Conservation (phyloP, 2,797 vertebrate genomes). For the Hydrolagus colliei region DNA sequence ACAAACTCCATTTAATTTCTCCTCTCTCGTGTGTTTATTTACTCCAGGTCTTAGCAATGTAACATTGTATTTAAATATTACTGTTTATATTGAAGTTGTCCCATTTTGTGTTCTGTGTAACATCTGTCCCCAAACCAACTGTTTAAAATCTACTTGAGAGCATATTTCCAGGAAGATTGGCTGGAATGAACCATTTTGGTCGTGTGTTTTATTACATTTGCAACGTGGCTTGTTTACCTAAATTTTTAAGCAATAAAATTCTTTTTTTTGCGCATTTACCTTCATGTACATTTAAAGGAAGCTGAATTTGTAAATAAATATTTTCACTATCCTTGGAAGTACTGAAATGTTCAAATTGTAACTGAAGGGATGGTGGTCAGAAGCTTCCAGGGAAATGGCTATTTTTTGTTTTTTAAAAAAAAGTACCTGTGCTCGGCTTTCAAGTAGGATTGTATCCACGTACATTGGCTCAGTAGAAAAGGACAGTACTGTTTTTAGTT, state of each 20-base stretch:
- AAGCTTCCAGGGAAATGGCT: background rate
- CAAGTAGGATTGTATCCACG: background rate
- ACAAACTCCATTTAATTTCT: slow-evolving; percentile 6
- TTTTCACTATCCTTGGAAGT: background rate
- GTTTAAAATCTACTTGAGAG: slow-evolving; percentile 22
- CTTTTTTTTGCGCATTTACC: slow-evolving; percentile 24
- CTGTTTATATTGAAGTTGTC: slow-evolving; percentile 27
- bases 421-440: background rate
- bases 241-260: slow-evolving; percentile 21
- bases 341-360: background rate
- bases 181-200: slow-evolving; percentile 23
- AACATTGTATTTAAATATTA: slow-evolving; percentile 32
- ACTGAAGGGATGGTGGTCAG: background rate
- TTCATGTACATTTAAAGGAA: slow-evolving; percentile 19
- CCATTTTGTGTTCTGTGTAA: slow-evolving; percentile 25
- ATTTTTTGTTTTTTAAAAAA: background rate
- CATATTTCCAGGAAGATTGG: slow-evolving; percentile 9
- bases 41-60: slow-evolving; percentile 27
- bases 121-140: slow-evolving; percentile 16
- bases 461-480: no score
- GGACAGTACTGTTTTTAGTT: no score
- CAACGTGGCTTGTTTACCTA: slow-evolving; percentile 27
- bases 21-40: slow-evolving; percentile 23
- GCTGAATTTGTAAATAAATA: background rate
- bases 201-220: slow-evolving; percentile 17